Evolutionary conservation across 2,113 vertebrate species (phyloP).

Genomic region (Oreochromis niloticus): DNA sequence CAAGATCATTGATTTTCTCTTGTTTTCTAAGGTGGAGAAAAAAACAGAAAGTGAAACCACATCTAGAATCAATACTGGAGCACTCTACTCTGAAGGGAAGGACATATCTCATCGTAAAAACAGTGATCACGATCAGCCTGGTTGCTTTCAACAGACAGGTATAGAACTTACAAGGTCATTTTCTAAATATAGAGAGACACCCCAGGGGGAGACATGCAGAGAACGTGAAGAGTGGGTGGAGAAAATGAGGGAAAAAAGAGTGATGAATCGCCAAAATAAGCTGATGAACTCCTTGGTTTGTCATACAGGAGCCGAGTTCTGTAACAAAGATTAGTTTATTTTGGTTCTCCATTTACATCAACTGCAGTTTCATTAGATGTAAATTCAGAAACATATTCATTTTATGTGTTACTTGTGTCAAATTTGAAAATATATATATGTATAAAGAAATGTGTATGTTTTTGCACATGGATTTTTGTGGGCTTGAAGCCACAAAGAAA

Average conservation of each 20-base stretch:
- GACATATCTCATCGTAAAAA: constrained; percentile 17
- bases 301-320: background rate
- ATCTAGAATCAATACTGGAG: constrained; percentile 54
- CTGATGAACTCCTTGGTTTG: background rate
- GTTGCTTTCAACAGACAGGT: constrained; percentile 7
- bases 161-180: constrained; percentile 39
- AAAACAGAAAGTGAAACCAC: constrained; percentile 43
- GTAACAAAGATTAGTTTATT: background rate
- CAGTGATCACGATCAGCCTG: background rate
- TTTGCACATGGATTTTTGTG: background rate
- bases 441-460: background rate
- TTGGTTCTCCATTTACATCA: background rate
- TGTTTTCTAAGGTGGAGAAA: constrained; percentile 17
- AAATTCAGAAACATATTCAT: background rate
- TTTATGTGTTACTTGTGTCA: background rate
- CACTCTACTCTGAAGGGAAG: constrained; percentile 27
- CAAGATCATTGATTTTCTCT: constrained; percentile 33
- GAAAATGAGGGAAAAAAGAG: background rate
- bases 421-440: background rate
- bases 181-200: constrained; percentile 21
- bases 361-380: background rate
- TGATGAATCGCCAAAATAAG: background rate
- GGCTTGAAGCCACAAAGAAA: background rate
- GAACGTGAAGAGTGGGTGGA: background rate
- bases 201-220: background rate